Base-by-base conservation (phyloP, 1,140 invertebrate genomes). In the Pogonomyrmex californicus region DNA sequence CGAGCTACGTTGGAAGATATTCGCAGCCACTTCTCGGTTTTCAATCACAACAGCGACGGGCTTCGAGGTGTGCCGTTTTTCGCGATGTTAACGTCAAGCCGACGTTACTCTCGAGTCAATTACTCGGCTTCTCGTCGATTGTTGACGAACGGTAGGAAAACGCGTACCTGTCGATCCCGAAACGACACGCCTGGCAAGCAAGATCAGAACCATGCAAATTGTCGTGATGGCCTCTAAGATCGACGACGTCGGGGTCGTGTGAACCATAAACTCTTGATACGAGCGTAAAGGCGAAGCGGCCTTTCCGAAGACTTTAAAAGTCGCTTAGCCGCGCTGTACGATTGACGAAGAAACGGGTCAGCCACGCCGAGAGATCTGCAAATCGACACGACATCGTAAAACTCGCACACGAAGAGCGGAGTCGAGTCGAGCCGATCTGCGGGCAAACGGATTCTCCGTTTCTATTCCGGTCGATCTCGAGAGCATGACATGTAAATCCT, bases 181-280 rank as follows among this genome's bases (percentile, higher is more conserved):
- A 62, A 87, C 78, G 90, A 75, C 87, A 85, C 85, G 76, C 87
- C 87, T 89, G 79, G 79, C 76, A 87, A 90, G 89, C 68, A 82
- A 82, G 82, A 83, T 90, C 88, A 71, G 77, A 88, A 88, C 83
- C 89, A 87, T 89, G 87, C 87, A 91, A 92, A 92, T 90, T 75
- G 87, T 90, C 91, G 85, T 90, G 86, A 87, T 87, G 89, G 85
- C 82, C 88, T 89, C 87, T 87, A 91, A 91, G 90, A 91, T 91
- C 86, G 75, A 33, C 89, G 66, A 81, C 81, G 44, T 77, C 71
- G 90, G 86, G 91, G 88, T 92, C 90, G 91, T 90, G 90, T 88
- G 90, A 92, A 92, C 90, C 85, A 79, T 91, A 91, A 91, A 91
- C 88, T 89, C 71, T 70, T 76, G 78, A 89, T 87, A 91, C 81